Evolutionary conservation across 2,113 vertebrate genomes (phyloP), one percentile per base, ranked within the genome.

Genomic region (Chlorocebus sabaeus): DNA sequence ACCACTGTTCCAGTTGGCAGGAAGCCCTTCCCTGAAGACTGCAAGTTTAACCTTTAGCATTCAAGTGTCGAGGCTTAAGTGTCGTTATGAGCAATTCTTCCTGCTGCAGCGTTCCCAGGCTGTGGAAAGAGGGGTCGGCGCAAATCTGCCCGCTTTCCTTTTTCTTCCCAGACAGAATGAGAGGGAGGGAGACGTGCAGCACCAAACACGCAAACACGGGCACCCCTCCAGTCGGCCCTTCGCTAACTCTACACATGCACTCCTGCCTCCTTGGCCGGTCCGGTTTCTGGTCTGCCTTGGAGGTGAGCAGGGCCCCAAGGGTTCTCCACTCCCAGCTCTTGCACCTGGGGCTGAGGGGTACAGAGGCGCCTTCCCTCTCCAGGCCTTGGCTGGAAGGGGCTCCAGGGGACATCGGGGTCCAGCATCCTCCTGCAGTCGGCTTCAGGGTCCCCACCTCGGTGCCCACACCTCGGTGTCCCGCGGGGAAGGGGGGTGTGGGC

Each of bases 21-120:
- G 97, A 95, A 98, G 97, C 98, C 98, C 97, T 97, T 98, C 97
- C 98, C 98, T 90, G 96, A 98, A 99, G 98, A 98, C 98, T 98
- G 98, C 98, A 97, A 97, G 98, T 98, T 98, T 99, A 98, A 99
- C 99, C 98, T 99, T 99, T 99, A 98, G 98, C 98, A 98, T 99
- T 98, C 98, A 96, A 98, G 98, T 98, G 98, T 98, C 96, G 94
- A 97, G 98, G 98, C 98, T 98, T 97, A 98, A 98, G 98, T 98
- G 97, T 98, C 97, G 93, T 98, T 98, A 97, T 96, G 98, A 98
- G 98, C 98, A 98, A 97, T 97, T 97, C 98, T 98, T 98, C 98
- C 98, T 97, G 95, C 98, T 90, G 97, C 96, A 93, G 98, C 85
- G 86, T 98, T 98, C 98, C 98, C 97, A 98, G 98, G 97, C 96